Evolutionary conservation across 2,888 invertebrate species (phyloP), one percentile per base, ranked within the genome.

Genomic region (Ectropis crepuscularia): DNA sequence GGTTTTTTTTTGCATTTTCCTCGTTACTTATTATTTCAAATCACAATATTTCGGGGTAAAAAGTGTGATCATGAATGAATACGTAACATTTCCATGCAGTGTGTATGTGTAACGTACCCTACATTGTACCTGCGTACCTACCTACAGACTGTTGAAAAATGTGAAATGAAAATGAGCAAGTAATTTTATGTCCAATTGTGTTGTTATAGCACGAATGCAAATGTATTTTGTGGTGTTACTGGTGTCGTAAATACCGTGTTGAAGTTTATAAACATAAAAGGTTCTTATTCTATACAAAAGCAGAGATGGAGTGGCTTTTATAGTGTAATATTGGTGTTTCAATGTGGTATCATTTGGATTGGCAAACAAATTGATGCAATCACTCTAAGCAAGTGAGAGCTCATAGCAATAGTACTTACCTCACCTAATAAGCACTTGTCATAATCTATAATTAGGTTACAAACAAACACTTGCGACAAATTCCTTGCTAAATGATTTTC

Each of bases 1-100:
- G 91, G 90, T 89, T 89, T 86, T 85, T 81, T 79, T 82, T 79
- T 73, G 70, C 71, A 76, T 82, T 80, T 78, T 78, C 72, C 73
- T 79, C 77, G 65, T 70, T 63, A 42, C 57, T 58, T 61, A 46
- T 58, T 54, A 36, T 53, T 51, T 16, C 48, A 57, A 65, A 55
- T 47, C n/a, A 57, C 41, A 51, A 37, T 57, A 62, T 65, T 61
- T 63, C 16, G 45, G 28, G 51, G 49, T 39, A 42, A 39, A 7
- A 48, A 28, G 47, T 45, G 53, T 65, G 49, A 59, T 62, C 57
- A 9, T 37, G n/a, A 11, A 43, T 2, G 47, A 67, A 65, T 54
- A 53, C 60, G 65, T 64, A 47, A 41, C 50, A 45, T 54, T 59
- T 45, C 16, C 12, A 38, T 51, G 42, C 42, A 59, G 54, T 37